Evolutionary conservation across 2,113 vertebrate genomes (phyloP).

Genomic region (Takifugu flavidus): DNA sequence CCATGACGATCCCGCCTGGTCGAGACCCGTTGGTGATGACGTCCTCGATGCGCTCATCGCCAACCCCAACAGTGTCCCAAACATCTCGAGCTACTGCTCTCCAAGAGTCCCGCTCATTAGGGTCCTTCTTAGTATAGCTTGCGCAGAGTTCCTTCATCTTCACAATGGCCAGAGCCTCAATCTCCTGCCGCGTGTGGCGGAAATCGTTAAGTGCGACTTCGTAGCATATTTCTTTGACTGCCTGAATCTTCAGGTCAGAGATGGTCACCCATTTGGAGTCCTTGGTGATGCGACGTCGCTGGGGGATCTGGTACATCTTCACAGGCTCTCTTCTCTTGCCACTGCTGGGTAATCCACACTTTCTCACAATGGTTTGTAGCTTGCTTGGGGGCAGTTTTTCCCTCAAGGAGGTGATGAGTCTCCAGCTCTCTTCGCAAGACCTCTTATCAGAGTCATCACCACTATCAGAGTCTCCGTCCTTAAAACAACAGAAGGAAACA

Average conservation of each 20-base stretch:
- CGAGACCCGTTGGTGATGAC: conserved; percentile 76
- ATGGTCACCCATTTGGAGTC: conserved; percentile 99
- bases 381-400: conserved; percentile 99
- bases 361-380: conserved; percentile 98
- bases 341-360: conserved; percentile 98
- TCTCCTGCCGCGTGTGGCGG: conserved; percentile 94
- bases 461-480: conserved; percentile 99
- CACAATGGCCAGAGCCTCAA: conserved; percentile 96
- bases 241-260: conserved; percentile 98
- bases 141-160: conserved; percentile 98
- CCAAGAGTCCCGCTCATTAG: conserved; percentile 96
- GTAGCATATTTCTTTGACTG: conserved; percentile 98
- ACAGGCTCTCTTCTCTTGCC: conserved; percentile 94
- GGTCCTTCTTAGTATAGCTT: conserved; percentile 94
- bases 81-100: conserved; percentile 94
- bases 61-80: conserved; percentile 97
- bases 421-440: conserved; percentile 99
- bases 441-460: conserved; percentile 99
- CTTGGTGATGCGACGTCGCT: conserved; percentile 91
- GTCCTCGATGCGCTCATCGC: conserved; percentile 93
- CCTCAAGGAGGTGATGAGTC: conserved; percentile 97
- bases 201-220: conserved; percentile 98
- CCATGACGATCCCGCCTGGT: conserved; percentile 80
- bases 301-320: conserved; percentile 98
- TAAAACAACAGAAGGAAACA: conserved; percentile 84